Evolutionary conservation across 2,797 vertebrate species (phyloP), one percentile per base, ranked within the genome.

Genomic region (Myoxocephalus aenaeus): DNA sequence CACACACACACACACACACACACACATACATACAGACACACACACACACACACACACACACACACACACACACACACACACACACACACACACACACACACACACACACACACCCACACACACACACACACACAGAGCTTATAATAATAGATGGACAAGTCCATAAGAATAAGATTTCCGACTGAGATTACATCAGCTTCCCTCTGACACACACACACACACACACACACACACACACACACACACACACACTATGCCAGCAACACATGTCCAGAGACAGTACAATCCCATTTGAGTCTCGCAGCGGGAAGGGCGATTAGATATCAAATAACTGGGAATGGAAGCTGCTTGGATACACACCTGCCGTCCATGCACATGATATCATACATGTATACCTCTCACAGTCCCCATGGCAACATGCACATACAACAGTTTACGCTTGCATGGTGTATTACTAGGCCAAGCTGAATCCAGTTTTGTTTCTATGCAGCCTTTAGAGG

Each of bases 101-200:
- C 46, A 50, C 18, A 34, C 57, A n/a, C 11, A 25, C 2, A 18
- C 63, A 40, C n/a, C 48, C 56, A 65, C 50, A 6, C 46, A 50
- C 18, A 34, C 57, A 70, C 18, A 20, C 5, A 48, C 69, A 70
- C 46, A 25, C 71, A 53, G 22, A 71, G 82, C 70, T 69, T 34
- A 68, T 44, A 70, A 83, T 87, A 83, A 88, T 63, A 79, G 73
- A 82, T 74, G 80, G 73, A 76, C 62, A 72, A 64, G 66, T 58
- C 79, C 46, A 70, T 77, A 71, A 70, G 73, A 87, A 77, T 85
- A 76, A 77, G 61, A 88, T 88, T 83, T 84, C 69, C 7, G 25
- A 51, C 75, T 78, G 63, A 89, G 88, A 89, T 89, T 84, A 76
- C 83, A 87, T 89, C 89, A 85, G 81, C 82, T 82, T 88, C 65